A percentile compares a stretch with the other conserved stretches of the same genome.
These are phyloP conservation scores for Catalaphyllia jardinei DNA, from an alignment of 64 coral and sea anemone species.

Conservation along the genomic window DNA sequence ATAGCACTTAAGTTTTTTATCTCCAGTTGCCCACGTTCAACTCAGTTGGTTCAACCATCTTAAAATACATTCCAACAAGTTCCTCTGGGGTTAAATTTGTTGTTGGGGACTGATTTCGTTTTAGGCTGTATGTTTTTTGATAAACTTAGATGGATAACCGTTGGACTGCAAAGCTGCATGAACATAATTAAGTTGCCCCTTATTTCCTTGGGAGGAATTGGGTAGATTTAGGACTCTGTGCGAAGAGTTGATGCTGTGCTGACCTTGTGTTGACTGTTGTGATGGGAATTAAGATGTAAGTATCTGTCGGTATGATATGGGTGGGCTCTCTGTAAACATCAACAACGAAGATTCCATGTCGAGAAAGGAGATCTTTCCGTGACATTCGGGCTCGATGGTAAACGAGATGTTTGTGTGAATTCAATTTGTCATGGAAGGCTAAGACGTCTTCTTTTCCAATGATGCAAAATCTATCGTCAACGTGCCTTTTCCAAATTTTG, in stretches of 20 bases:
- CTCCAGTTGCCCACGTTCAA: no score
- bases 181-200: background rate
- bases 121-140: background rate
- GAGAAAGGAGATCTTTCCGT: no score
- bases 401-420: no score
- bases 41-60: background rate
- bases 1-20: no score
- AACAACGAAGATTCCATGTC: background rate
- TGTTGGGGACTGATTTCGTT: background rate
- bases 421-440: no score
- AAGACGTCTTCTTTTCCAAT: no score
- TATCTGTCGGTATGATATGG: conserved; percentile 33
- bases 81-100: background rate
- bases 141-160: background rate
- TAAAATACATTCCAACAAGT: conserved; percentile 25
- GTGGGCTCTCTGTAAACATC: conserved; percentile 16
- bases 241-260: conserved; percentile 28
- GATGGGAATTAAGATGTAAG: conserved; percentile 35
- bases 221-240: conserved; percentile 18
- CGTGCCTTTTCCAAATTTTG: no score
- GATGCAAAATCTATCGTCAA: no score
- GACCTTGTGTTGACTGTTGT: conserved; percentile 5
- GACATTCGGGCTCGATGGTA: no score
- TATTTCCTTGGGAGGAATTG: conserved; percentile 29
- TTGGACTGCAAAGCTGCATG: no score